A percentile compares a stretch with the other conserved stretches of the same genome.
These are phyloP conservation scores for Crypturellus undulatus DNA, from an alignment of 2,113 vertebrate genomes.

Conservation along the genomic window DNA sequence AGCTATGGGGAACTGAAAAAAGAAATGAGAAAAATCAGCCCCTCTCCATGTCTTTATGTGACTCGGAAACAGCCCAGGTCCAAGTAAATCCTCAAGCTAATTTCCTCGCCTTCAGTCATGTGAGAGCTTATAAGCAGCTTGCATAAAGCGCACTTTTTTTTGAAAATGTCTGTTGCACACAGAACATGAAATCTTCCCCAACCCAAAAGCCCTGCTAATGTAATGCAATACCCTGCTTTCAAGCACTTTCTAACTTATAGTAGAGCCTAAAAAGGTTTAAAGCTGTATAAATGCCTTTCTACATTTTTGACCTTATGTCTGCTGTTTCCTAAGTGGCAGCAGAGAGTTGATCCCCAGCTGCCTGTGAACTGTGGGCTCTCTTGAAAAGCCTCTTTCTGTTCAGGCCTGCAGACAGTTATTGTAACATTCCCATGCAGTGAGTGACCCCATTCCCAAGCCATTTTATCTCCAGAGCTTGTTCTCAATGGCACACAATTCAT, in stretches of 20 bases:
- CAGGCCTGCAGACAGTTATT: background rate
- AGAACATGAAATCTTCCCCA: background rate
- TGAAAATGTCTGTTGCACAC: background rate
- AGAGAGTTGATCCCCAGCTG: background rate
- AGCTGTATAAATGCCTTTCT: background rate
- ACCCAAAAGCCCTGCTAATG: background rate
- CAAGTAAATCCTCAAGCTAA: background rate
- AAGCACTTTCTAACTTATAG: background rate
- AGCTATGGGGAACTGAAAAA: background rate
- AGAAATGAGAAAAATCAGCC: background rate
- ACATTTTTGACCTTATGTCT: background rate
- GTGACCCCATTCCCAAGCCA: conserved; percentile 10
- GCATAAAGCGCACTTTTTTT: background rate
- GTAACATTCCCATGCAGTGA: background rate
- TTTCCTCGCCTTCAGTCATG: background rate
- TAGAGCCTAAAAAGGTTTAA: background rate
- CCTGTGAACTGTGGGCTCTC: background rate
- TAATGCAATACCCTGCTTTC: background rate
- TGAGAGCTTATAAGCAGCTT: background rate
- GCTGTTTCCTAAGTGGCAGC: background rate
- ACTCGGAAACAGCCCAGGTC: background rate
- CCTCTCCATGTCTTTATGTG: background rate
- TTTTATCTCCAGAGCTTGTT: conserved; percentile 18
- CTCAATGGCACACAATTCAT: conserved; percentile 4
- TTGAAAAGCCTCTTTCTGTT: background rate